Percentiles rank a stretch among this genome's conserved stretches.
phyloP scores from a whole-genome alignment of 2,113 vertebrate species.

The Nanger granti region DNA sequence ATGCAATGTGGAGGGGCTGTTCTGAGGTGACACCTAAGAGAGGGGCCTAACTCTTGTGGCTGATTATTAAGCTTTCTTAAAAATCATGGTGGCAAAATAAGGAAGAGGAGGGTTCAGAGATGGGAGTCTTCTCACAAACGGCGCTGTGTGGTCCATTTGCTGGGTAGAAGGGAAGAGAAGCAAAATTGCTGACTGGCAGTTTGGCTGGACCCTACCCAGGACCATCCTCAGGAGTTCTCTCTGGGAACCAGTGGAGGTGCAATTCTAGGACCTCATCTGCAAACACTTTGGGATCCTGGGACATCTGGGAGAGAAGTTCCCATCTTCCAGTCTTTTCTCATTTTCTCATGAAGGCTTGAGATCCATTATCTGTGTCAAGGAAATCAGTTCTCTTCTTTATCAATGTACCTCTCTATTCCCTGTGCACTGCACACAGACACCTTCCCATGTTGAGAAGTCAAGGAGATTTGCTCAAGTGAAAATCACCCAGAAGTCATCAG shows the following conservation, averaged over 20 bases:
- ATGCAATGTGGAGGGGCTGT: background rate
- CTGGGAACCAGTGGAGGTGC: background rate
- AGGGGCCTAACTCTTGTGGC: no score
- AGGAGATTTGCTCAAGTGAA: background rate
- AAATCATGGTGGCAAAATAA: background rate
- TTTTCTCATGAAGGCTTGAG: background rate
- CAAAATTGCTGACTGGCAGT: background rate
- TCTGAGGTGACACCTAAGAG: background rate
- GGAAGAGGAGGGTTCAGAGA: background rate
- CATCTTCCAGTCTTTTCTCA: background rate
- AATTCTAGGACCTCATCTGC: accelerated
- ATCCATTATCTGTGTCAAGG: background rate
- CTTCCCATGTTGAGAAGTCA: background rate
- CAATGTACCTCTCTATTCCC: background rate
- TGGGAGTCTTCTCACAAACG: background rate
- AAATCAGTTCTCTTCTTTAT: background rate
- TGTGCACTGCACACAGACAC: accelerated
- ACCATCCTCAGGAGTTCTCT: background rate
- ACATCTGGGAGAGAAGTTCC: background rate
- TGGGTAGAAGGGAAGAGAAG: background rate
- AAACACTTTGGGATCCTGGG: background rate
- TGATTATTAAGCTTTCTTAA: background rate
- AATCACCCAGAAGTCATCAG: background rate
- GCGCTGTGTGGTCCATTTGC: background rate
- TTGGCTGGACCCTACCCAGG: background rate